Conservation (phyloP, 1,140 invertebrate species). For the Pseudoatta argentina region DNA sequence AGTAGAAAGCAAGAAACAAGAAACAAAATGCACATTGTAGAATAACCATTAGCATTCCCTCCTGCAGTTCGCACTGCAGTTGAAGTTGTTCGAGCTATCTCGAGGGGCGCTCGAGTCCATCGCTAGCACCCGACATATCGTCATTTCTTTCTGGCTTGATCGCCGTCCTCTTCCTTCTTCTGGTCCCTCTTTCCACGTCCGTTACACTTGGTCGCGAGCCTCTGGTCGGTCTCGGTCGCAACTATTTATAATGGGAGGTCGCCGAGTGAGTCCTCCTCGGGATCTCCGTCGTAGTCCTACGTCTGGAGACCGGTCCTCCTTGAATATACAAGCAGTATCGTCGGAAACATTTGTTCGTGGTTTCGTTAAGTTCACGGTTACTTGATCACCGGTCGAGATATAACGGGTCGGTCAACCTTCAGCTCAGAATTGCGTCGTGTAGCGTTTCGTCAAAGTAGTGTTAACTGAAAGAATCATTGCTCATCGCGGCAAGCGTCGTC, state of each 20-base stretch:
- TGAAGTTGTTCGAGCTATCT: too few relatives aligned
- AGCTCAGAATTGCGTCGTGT: background rate
- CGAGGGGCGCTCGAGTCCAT: conserved; percentile 34
- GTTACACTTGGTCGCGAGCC: conserved; percentile 35
- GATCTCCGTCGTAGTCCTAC: conserved; percentile 17
- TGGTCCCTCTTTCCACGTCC: conserved; percentile 6
- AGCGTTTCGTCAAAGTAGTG: background rate
- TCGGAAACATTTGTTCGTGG: background rate
- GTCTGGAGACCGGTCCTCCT: conserved; percentile 28
- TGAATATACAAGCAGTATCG: conserved; percentile 24
- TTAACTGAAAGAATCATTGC: background rate
- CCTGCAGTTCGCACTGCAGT: background rate
- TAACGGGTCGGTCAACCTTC: conserved; percentile 5
- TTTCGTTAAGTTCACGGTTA: background rate
- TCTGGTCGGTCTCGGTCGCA: conserved; percentile 51
- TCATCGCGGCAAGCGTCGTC: background rate
- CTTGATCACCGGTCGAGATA: background rate
- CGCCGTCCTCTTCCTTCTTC: conserved; percentile 26
- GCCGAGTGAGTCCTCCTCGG: conserved; percentile 39
- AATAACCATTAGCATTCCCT: background rate
- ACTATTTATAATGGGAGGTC: conserved; percentile 75
- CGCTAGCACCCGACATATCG: conserved; percentile 32
- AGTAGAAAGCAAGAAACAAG: too few relatives aligned
- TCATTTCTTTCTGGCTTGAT: conserved; percentile 48
- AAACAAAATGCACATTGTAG: too few relatives aligned